Base-by-base conservation (phyloP, 37 sponge, comb jelly and placozoan species). In the Ianthella basta region DNA sequence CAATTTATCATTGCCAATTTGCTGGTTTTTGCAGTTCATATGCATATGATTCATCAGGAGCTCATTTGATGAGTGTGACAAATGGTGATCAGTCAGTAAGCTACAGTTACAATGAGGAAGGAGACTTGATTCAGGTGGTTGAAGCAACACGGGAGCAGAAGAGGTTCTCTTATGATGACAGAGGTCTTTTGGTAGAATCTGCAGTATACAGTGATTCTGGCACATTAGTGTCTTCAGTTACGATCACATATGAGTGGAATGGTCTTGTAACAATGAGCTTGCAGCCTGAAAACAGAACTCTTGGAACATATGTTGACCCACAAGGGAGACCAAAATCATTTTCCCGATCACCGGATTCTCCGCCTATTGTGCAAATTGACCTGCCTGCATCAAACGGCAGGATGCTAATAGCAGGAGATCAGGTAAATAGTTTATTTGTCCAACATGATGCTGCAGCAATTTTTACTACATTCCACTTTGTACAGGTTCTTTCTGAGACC, bases 91-190 rank as follows among this genome's bases (percentile, higher is more conserved):
- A 64, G 24, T 67, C 69, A 24, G 54, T 69, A 21, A 60, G 19
- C 13, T 83, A 83, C 57, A 67, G 12, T 21, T 83, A 83, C 30
- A 83, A 41, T 67, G 55, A 66, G 12, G 53, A 65, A 29, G 83
- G 83, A 0, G 83, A 83, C 53, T 54, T 83, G 3, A 15, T 66
- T 40, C 6, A 30, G 33, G 29, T 67, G 39, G 29, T 44, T 15
- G 65, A 83, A 4, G 53, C 44, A 25, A 30, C 83, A 21, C 68
- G 70, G 2, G 33, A 83, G n/a, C 35, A 21, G 29, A 65, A 25
- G 0, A 30, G 18, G n/a, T 41, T 83, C 29, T 23, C 35, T 23
- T 83, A 83, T 33, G 57, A 83, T 66, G 53, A 54, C 23, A 68
- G 29, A 0, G 33, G 19, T 41, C 36, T 83, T 25, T 55, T 83